Base-by-base conservation (phyloP, 2,888 invertebrate species). In the Chironomus riparius region DNA sequence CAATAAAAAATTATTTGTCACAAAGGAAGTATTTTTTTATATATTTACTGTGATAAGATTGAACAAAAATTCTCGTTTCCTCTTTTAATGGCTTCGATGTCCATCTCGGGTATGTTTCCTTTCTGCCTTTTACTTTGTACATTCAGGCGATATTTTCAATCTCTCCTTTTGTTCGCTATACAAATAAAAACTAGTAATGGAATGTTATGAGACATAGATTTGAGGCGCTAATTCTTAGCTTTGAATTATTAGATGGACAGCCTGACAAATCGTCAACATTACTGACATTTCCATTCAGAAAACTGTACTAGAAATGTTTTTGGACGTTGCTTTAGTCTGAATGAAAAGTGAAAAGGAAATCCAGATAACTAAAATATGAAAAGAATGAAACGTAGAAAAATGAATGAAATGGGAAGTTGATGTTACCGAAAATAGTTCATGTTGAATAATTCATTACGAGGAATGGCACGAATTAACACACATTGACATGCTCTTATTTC, bases 1-100 rank as follows among this genome's bases (percentile, higher is more conserved):
- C 70, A 70, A 70, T 70, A 70, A 70, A 70, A 70, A 70, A 50
- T 50, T 70, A 70, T 70, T 70, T 70, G 70, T 70, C 70, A 70
- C 70, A 70, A 70, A 70, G 70, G 70, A 70, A 70, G 70, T 70
- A n/a, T n/a, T n/a, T 70, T 70, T 50, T 18, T 56, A 7, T 56
- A 15, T 56, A 56, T 50, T 65, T 21, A 21, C 65, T 24, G 24
- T 56, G 56, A 70, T 70, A 70, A 70, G 56, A 70, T 70, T 21
- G 70, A 56, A 50, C 15, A 56, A 70, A 70, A 70, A 5, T 62
- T 47, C 48, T 70, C 70, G 70, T 70, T 70, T 70, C 50, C 70
- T 56, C 22, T 24, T 56, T 50, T 70, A 50, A 70, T 70, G 50
- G 70, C 48, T 47, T 50, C 22, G 13, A 70, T 70, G 70, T 70